Evolutionary conservation across 2,888 invertebrate species (phyloP), one percentile per base, ranked within the genome.

Genomic region (Hirtodrosophila trivittata): DNA sequence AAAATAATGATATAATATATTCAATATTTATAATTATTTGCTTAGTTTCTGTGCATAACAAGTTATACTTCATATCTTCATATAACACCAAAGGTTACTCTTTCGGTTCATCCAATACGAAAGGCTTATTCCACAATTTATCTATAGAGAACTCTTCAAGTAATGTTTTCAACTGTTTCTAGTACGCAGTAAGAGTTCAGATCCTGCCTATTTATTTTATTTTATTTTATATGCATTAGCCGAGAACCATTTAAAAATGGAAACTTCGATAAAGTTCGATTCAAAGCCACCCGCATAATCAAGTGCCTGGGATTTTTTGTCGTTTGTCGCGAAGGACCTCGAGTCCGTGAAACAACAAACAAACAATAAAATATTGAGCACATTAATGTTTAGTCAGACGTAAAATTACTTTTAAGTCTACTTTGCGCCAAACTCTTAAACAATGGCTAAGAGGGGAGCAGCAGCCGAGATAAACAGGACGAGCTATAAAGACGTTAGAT

Each of bases 341-440:
- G 30, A 37, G 60, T 63, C 62, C 45, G 60, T 51, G 81, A 66
- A 73, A 75, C 56, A 75, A 59, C 83, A 87, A 88, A 88, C 89
- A 89, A 90, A 89, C 90, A 89, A 89, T 89, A 89, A 89, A 89
- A 90, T 90, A 90, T 90, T 89, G 90, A 75, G 90, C 88, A 89
- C 90, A 90, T 90, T 90, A 90, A 89, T 90, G 90, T 89, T 90
- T 90, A 90, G 90, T 90, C 90, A 90, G 89, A 89, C 90, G 90
- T 89, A 90, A 90, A 90, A 90, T 90, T 90, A 90, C 90, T 90
- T 90, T 89, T 87, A 87, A 89, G 90, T 89, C 89, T 88, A 87
- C 87, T 86, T 70, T 62, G 50, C 52, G 14, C 33, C 28, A 77
- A 74, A 73, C 72, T 76, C 75, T 69, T 75, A 86, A 81, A 85